Conservation (phyloP, 2,113 vertebrate genomes). For the rat (Rattus norvegicus) region DNA sequence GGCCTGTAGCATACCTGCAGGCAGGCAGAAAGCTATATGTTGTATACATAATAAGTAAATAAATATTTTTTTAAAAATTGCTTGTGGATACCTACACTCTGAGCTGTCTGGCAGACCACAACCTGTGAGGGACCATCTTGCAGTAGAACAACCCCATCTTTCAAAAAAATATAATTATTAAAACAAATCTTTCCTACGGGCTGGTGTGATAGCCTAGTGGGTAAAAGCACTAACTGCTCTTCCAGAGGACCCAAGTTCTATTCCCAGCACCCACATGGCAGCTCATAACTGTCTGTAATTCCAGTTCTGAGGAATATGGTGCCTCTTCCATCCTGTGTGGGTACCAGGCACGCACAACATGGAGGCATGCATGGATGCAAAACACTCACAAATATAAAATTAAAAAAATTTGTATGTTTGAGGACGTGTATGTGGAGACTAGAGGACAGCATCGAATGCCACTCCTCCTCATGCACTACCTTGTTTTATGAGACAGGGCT, state of each 20-base stretch:
- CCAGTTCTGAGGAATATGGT: neutral
- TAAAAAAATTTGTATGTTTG: neutral
- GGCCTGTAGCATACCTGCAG: no score
- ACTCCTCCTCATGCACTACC: neutral
- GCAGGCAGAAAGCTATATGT: no score
- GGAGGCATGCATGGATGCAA: neutral
- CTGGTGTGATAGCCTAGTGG: neutral
- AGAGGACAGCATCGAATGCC: neutral
- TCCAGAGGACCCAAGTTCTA: neutral
- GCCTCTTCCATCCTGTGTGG: neutral
- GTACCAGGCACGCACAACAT: neutral
- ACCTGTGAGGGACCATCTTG: neutral
- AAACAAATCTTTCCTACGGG: neutral
- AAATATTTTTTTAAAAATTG: no score
- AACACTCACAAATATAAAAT: neutral
- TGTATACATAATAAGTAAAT: no score
- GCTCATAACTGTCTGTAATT: neutral
- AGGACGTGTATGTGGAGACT: neutral
- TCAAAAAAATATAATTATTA: neutral
- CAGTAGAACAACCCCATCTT: neutral
- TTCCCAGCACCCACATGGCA: neutral
- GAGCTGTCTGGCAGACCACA: neutral
- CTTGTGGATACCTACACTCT: neutral
- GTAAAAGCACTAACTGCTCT: neutral
- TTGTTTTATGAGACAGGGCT: neutral